These are phyloP conservation scores for Molanna angustata DNA, from an alignment of 2,888 invertebrate genomes.

Conservation along the genomic window DNA sequence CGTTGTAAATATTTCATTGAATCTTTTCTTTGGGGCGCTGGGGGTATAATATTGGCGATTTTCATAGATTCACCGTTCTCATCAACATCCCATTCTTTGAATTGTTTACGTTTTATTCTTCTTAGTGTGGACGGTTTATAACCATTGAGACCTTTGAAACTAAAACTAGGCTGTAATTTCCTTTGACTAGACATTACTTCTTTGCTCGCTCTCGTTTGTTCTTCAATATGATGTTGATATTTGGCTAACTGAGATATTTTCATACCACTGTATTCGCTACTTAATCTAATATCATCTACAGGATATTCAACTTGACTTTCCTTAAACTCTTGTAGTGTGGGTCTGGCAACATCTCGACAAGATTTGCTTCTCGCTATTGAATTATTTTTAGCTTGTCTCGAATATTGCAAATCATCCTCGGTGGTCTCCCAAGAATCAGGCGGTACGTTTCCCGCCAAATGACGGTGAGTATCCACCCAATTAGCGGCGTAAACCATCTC, in stretches of 20 bases:
- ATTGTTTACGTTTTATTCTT: conserved; percentile 55
- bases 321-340: conserved; percentile 37
- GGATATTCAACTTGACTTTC: conserved; percentile 43
- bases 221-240: conserved; percentile 60
- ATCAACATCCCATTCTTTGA: conserved; percentile 59
- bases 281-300: conserved; percentile 43
- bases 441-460: conserved; percentile 49
- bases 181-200: conserved; percentile 51
- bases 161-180: conserved; percentile 55
- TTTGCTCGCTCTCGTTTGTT: conserved; percentile 53
- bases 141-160: conserved; percentile 62
- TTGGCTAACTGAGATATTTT: conserved; percentile 58
- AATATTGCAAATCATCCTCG: conserved; percentile 34
- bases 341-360: conserved; percentile 48
- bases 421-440: conserved; percentile 37
- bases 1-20: conserved; percentile 54
- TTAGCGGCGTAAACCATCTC: conserved; percentile 80
- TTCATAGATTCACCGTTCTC: conserved; percentile 14
- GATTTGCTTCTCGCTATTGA: conserved; percentile 54
- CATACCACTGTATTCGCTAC: conserved; percentile 38
- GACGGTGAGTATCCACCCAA: conserved; percentile 72
- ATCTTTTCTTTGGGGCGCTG: conserved; percentile 51
- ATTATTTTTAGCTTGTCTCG: conserved; percentile 38
- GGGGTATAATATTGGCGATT: conserved; percentile 42
- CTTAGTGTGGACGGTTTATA: conserved; percentile 59